Evolutionary conservation across 2,113 vertebrate genomes (phyloP).

Genomic region (Prionailurus bengalensis): DNA sequence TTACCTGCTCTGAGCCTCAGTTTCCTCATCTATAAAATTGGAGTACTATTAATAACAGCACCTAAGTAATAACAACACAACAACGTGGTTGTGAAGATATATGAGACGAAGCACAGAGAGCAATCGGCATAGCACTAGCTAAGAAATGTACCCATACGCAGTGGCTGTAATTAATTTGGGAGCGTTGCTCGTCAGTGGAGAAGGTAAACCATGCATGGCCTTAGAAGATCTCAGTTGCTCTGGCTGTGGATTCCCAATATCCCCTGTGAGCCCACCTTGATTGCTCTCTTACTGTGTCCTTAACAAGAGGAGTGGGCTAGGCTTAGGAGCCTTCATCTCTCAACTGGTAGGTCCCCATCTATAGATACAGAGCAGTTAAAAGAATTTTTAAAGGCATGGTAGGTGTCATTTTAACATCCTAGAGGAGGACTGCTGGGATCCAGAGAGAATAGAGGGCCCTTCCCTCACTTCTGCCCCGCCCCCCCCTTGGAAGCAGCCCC

Average conservation of each 20-base stretch:
- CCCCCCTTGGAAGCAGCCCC: neutral
- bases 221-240: neutral
- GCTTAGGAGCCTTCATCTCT: neutral
- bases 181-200: neutral
- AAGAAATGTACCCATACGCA: neutral
- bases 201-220: neutral
- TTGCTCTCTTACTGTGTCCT: neutral
- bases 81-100: neutral
- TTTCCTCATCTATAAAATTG: neutral
- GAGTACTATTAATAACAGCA: neutral
- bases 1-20: neutral
- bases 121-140: neutral
- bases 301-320: neutral
- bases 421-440: neutral
- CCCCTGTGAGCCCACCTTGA: neutral
- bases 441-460: neutral
- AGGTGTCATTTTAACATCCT: neutral
- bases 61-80: neutral
- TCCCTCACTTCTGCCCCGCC: neutral
- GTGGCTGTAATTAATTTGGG: neutral
- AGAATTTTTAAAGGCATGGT: neutral
- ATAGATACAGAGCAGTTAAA: neutral
- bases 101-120: neutral
- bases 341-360: neutral
- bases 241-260: neutral